Conservation (phyloP, 2,888 invertebrate species). For the Ormyrus pomaceus region DNA sequence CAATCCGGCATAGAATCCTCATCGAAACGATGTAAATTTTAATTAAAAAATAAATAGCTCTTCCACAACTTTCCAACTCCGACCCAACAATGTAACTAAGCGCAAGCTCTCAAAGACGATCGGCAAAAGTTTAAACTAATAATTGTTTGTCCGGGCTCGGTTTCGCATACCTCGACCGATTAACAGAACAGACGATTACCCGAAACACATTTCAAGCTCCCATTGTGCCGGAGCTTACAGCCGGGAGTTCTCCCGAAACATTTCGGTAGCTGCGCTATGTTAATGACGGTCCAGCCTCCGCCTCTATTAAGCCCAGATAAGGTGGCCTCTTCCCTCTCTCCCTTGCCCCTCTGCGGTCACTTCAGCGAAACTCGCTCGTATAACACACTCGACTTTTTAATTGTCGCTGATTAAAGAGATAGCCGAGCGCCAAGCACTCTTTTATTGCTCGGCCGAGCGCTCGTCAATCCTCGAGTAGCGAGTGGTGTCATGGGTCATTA, state of each 20-base stretch:
- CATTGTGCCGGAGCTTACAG: neutral
- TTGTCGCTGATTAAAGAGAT: constrained; percentile 42
- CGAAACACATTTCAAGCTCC: constrained; percentile 18
- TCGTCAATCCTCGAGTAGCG: neutral
- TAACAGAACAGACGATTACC: constrained; percentile 23
- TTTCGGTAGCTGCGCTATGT: constrained; percentile 14
- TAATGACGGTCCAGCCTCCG: constrained; percentile 24
- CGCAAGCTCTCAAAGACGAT: too few species aligned
- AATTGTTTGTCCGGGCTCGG: neutral
- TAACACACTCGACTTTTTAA: constrained; percentile 33
- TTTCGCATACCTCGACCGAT: neutral
- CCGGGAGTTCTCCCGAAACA: neutral
- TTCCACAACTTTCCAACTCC: too few species aligned
- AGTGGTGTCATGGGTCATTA: neutral
- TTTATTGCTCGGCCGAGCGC: constrained; percentile 3
- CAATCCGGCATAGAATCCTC: too few species aligned
- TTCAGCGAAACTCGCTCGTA: neutral
- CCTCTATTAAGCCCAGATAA: constrained; percentile 20
- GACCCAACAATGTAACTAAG: too few species aligned
- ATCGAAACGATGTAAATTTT: too few species aligned
- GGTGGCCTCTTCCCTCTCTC: neutral
- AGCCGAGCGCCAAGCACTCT: neutral
- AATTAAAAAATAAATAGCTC: too few species aligned
- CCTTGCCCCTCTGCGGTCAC: neutral
- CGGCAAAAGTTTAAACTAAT: neutral